These are phyloP conservation scores for Siderastrea radians DNA, from an alignment of 92 coral and sea anemone species.

Conservation along the genomic window DNA sequence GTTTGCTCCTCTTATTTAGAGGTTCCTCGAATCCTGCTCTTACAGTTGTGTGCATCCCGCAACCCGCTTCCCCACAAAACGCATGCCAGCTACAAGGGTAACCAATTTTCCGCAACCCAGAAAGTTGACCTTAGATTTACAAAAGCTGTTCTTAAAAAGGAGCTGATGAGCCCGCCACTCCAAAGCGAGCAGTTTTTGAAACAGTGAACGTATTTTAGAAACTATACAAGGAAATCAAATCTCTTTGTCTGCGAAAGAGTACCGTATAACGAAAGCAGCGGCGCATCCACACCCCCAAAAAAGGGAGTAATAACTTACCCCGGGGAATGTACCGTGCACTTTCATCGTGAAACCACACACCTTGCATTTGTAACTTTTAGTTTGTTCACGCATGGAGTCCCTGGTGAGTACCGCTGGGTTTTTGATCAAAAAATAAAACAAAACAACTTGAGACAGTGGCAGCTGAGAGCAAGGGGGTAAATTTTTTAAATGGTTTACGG, in stretches of 20 bases:
- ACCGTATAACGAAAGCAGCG: too few relatives aligned
- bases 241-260: too few relatives aligned
- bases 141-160: too few relatives aligned
- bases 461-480: constrained; percentile 20
- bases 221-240: too few relatives aligned
- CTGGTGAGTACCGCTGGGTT: constrained; percentile 11
- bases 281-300: too few relatives aligned
- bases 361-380: not conserved
- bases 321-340: not conserved
- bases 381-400: not conserved
- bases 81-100: not conserved
- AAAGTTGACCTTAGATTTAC: too few relatives aligned
- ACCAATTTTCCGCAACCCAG: too few relatives aligned
- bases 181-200: too few relatives aligned
- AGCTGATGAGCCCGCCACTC: too few relatives aligned
- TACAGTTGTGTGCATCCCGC: not conserved
- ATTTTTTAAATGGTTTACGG: constrained; percentile 15
- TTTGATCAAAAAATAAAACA: not conserved
- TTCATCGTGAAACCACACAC: not conserved
- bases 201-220: too few relatives aligned
- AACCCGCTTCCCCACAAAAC: not conserved
- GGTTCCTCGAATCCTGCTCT: not conserved
- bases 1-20: too few relatives aligned
- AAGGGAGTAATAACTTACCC: too few relatives aligned
- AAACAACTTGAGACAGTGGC: not conserved